These are phyloP conservation scores for Coelopa pilipes DNA, from an alignment of 2,888 invertebrate genomes.

Conservation along the genomic window DNA sequence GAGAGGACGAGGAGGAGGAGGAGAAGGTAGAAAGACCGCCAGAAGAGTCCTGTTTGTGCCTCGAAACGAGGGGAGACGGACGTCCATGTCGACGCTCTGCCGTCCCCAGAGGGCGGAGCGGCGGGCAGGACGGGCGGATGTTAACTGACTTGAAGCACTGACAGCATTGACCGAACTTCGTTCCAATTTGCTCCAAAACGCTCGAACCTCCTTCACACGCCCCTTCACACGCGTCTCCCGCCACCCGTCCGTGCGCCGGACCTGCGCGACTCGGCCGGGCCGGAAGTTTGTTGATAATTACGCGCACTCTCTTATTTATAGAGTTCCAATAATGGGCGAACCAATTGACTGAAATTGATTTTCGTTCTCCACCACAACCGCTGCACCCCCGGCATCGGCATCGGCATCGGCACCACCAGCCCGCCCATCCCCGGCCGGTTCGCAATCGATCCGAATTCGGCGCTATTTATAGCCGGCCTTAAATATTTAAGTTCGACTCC, in stretches of 20 bases:
- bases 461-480: neutral
- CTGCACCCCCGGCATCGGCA: no score
- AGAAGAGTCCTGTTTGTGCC: no score
- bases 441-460: neutral
- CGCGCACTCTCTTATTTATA: constrained; percentile 13
- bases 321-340: neutral
- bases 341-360: constrained; percentile 12
- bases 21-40: no score
- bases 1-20: neutral
- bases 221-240: neutral
- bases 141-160: no score
- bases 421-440: neutral
- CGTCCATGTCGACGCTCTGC: no score
- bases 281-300: neutral
- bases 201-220: neutral
- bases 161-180: neutral
- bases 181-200: neutral
- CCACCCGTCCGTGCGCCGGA: neutral
- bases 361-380: neutral
- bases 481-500: constrained; percentile 8
- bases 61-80: no score
- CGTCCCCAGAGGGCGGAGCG: no score
- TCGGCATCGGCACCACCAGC: no score
- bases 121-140: no score
- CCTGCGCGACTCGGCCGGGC: no score